phyloP scores from a whole-genome alignment of 2,797 vertebrate genomes.

The Rhynchotus rufescens region DNA sequence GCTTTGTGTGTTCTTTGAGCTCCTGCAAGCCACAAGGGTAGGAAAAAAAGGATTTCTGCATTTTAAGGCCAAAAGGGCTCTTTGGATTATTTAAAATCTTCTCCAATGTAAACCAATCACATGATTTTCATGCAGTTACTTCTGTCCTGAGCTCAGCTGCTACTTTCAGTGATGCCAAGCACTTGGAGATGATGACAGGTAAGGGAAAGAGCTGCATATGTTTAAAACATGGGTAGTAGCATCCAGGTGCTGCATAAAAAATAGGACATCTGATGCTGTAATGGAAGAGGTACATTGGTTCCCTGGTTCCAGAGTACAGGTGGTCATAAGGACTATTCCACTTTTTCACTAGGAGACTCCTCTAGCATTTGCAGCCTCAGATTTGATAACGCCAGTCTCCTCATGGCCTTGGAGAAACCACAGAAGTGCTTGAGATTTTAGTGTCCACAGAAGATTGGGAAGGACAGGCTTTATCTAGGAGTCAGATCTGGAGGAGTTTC shows the following conservation, averaged over 20 bases:
- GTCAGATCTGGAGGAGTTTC: background rate
- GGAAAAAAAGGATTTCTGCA: background rate
- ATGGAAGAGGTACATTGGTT: background rate
- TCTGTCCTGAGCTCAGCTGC: slow-evolving; percentile 11
- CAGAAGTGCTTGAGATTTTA: background rate
- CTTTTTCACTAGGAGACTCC: background rate
- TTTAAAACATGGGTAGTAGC: slow-evolving; percentile 4
- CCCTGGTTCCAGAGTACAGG: background rate
- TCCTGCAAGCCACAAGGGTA: background rate
- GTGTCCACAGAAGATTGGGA: background rate
- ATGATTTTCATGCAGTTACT: slow-evolving; percentile 33
- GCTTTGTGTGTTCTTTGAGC: slow-evolving; percentile 50
- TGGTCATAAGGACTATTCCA: slow-evolving; percentile 15
- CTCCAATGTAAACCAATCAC: slow-evolving; percentile 24
- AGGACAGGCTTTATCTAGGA: background rate
- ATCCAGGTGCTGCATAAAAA: background rate
- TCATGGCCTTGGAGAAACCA: background rate
- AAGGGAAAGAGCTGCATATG: slow-evolving; percentile 33
- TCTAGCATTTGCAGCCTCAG: background rate
- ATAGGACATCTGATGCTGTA: background rate
- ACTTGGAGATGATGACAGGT: slow-evolving; percentile 59
- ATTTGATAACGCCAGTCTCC: background rate
- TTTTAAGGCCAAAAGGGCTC: slow-evolving; percentile 21
- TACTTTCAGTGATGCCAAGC: slow-evolving; percentile 5
- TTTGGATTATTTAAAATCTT: slow-evolving; percentile 28